Base-by-base conservation (phyloP, 2,113 vertebrate species). In the Ptilonorhynchus violaceus region DNA sequence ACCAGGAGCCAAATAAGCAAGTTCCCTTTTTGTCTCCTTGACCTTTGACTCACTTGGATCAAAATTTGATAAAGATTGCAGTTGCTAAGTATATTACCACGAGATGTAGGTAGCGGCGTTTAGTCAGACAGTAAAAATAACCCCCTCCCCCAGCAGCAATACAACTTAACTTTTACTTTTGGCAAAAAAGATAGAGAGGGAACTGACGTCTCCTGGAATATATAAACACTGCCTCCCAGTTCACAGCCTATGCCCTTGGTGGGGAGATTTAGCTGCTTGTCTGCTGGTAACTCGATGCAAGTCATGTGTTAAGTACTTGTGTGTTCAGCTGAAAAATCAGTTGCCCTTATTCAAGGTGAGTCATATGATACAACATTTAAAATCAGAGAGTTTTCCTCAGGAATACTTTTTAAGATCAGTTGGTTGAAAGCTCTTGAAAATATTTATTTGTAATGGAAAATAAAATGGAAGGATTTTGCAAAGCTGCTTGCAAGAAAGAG, bases 1-100 rank as follows among this genome's bases (percentile, higher is more conserved):
- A 88, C 18, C 33, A 50, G 7, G 28, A 82, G 49, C 46, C 53
- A 78, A 79, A 39, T 25, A 89, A 93, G 33, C 67, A 50, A 93
- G 53, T 91, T 97, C 50, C 59, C 89, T 92, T 95, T 97, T 98
- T 95, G 85, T 93, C 88, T 96, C 80, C 94, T 94, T 98, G 95
- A 84, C 97, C 95, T 97, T 95, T 98, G 96, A 83, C 95, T 97
- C 70, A 98, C 88, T 98, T 98, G 97, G 92, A 95, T 94, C 81
- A 88, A 94, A 95, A 95, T 41, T 77, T 56, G 59, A 69, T 76
- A 92, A 89, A 94, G 69, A 91, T 35, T 95, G 90, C 82, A 88
- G 76, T 62, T 81, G 85, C 92, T 79, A 69, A 93, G 55, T 97
- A 63, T 96, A 83, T 93, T 96, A 87, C 44, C 95, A 95, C 27